Conservation (phyloP, 2,113 vertebrate genomes). For the Cephalopholis sonnerati region DNA sequence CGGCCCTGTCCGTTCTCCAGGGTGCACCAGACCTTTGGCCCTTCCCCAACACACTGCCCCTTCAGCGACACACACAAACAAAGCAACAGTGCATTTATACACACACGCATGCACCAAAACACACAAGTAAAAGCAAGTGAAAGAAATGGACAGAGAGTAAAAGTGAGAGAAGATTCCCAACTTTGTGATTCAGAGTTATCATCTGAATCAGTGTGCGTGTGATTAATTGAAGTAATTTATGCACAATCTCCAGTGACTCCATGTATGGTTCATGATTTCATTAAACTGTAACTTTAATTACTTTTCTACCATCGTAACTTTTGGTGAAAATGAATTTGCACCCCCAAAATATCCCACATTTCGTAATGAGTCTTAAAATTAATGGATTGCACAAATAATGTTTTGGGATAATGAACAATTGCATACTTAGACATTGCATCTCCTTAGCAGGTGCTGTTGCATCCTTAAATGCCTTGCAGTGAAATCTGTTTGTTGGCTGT, state of each 20-base stretch:
- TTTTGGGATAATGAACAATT: slow-evolving; percentile 69
- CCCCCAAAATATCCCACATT: slow-evolving; percentile 57
- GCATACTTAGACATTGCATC: slow-evolving; percentile 45
- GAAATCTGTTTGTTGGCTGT: background rate
- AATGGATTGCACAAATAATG: slow-evolving; percentile 74
- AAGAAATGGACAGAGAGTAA: slow-evolving; percentile 16
- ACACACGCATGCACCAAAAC: background rate
- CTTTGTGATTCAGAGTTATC: slow-evolving; percentile 66
- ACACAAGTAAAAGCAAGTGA: background rate
- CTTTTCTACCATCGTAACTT: slow-evolving; percentile 77
- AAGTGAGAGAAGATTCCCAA: slow-evolving; percentile 55
- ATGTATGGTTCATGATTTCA: slow-evolving; percentile 81
- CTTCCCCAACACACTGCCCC: slow-evolving; percentile 37
- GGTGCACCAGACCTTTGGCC: slow-evolving; percentile 67
- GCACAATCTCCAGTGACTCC: slow-evolving; percentile 75
- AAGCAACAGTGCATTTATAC: background rate
- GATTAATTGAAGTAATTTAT: slow-evolving; percentile 85
- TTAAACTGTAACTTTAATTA: slow-evolving; percentile 81
- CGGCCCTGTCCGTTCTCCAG: slow-evolving; percentile 64
- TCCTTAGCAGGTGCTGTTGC: slow-evolving; percentile 13
- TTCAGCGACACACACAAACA: slow-evolving; percentile 35
- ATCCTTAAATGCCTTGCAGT: slow-evolving; percentile 1
- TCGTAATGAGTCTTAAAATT: slow-evolving; percentile 69
- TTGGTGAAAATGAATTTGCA: slow-evolving; percentile 74
- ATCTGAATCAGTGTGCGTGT: slow-evolving; percentile 73